A percentile compares a stretch with the other conserved stretches of the same genome.
phyloP scores from a whole-genome alignment of 2,888 invertebrate species.

The Arge pagana region DNA sequence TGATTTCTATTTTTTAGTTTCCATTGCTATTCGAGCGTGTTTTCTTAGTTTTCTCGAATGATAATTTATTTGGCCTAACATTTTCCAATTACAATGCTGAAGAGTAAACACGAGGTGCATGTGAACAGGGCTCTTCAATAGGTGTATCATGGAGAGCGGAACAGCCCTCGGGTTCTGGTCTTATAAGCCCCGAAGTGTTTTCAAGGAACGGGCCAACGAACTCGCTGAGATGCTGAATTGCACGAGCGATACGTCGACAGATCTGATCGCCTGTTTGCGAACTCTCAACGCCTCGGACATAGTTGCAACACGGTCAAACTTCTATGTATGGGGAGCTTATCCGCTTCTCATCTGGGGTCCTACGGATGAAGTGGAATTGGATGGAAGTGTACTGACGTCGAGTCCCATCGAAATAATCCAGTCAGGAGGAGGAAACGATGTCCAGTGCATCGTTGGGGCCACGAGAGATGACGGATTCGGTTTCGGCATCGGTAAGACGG shows the following conservation, averaged over 20 bases:
- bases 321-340: too few relatives aligned
- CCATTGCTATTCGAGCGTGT: background rate
- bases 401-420: too few relatives aligned
- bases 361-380: constrained; percentile 26
- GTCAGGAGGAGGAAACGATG: too few relatives aligned
- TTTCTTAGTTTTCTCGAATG: too few relatives aligned
- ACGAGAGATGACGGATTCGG: too few relatives aligned
- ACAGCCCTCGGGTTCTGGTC: constrained; percentile 28
- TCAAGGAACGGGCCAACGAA: constrained; percentile 1
- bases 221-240: constrained; percentile 30
- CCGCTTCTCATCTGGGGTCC: constrained; percentile 30
- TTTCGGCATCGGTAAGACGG: too few relatives aligned
- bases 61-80: too few relatives aligned
- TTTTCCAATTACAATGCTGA: too few relatives aligned
- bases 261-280: constrained; percentile 33
- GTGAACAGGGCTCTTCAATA: constrained; percentile 36
- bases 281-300: constrained; percentile 9
- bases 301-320: constrained; percentile 12
- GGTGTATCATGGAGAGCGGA: constrained; percentile 36
- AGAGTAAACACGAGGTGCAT: too few relatives aligned
- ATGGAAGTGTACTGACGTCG: constrained; percentile 22
- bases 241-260: constrained; percentile 25
- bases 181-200: background rate
- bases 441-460: too few relatives aligned
- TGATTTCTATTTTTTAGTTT: too few relatives aligned